A percentile compares a stretch with the other conserved stretches of the same genome.
Evolutionary conservation across 1,140 invertebrate species (phyloP).

Genomic region (Rhyzopertha dominica): DNA sequence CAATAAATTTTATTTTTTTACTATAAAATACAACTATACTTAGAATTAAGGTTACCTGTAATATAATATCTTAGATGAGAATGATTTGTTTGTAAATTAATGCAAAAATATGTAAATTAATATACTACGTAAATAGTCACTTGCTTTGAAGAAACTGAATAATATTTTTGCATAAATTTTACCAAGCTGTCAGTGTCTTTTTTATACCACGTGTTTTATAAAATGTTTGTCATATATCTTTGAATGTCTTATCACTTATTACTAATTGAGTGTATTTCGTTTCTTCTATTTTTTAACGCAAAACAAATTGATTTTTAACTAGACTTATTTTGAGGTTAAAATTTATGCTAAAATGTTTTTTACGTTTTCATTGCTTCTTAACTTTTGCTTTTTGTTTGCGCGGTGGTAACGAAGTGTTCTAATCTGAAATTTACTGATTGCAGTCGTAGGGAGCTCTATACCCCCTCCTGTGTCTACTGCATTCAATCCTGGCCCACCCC

Average conservation of each 20-base stretch:
- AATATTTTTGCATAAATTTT: slow-evolving; percentile 15
- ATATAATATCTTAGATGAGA: background rate
- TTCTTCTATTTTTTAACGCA: background rate
- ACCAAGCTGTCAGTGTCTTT: slow-evolving; percentile 3
- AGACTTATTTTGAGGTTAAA: background rate
- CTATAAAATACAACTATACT: slow-evolving; percentile 2
- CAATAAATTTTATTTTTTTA: slow-evolving; percentile 9
- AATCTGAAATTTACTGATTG: slow-evolving; percentile 28
- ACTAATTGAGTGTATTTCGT: background rate
- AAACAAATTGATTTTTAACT: slow-evolving; percentile 1
- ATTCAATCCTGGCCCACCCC: slow-evolving; percentile 41
- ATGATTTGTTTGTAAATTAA: no score
- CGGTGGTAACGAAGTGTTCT: slow-evolving; percentile 16
- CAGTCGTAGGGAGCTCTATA: slow-evolving; percentile 39
- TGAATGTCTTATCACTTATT: slow-evolving; percentile 1
- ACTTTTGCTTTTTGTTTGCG: slow-evolving; percentile 7
- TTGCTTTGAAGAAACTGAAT: background rate
- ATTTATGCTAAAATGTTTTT: background rate
- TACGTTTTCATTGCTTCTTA: slow-evolving; percentile 15
- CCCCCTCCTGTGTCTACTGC: slow-evolving; percentile 36
- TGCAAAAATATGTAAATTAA: slow-evolving; percentile 1
- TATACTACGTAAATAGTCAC: background rate
- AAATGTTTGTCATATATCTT: background rate
- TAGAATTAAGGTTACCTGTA: background rate
- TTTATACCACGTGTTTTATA: background rate